These are phyloP conservation scores for Pandemis cinnamomeana DNA, from an alignment of 2,888 invertebrate genomes.

Conservation along the genomic window DNA sequence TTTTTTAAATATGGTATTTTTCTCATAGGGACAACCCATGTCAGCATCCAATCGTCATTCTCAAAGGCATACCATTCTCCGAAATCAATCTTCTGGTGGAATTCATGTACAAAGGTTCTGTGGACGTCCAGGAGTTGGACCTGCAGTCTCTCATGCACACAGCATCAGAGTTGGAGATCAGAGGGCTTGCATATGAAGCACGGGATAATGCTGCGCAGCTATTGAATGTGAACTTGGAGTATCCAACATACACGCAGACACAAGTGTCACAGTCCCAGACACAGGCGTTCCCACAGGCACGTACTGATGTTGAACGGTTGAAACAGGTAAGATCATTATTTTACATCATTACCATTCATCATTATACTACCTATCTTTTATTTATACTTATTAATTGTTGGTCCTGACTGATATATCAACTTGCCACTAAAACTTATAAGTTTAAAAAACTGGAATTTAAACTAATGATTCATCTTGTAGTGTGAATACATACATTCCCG, in stretches of 20 bases:
- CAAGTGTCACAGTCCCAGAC: slow-evolving; percentile 52
- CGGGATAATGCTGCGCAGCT: slow-evolving; percentile 84
- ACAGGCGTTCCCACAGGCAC: slow-evolving; percentile 64
- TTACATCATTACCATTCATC: no score
- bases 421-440: no score
- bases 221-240: slow-evolving; percentile 81
- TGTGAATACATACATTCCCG: no score
- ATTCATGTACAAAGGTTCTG: slow-evolving; percentile 89
- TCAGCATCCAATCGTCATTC: slow-evolving; percentile 89
- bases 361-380: no score
- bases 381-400: no score
- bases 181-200: slow-evolving; percentile 86
- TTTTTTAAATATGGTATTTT: slow-evolving; percentile 41
- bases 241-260: slow-evolving; percentile 73
- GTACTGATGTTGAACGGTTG: slow-evolving; percentile 78
- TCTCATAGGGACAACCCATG: slow-evolving; percentile 86
- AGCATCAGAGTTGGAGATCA: slow-evolving; percentile 87
- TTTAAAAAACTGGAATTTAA: no score
- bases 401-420: no score
- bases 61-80: slow-evolving; percentile 87
- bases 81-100: slow-evolving; percentile 88
- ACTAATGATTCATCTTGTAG: no score
- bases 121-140: slow-evolving; percentile 87
- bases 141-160: slow-evolving; percentile 87
- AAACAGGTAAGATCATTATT: slow-evolving; percentile 71